Percentiles rank a stretch among this genome's conserved stretches.
Evolutionary conservation across 2,888 invertebrate species (phyloP).

Genomic region (Synanthedon andrenaeformis): DNA sequence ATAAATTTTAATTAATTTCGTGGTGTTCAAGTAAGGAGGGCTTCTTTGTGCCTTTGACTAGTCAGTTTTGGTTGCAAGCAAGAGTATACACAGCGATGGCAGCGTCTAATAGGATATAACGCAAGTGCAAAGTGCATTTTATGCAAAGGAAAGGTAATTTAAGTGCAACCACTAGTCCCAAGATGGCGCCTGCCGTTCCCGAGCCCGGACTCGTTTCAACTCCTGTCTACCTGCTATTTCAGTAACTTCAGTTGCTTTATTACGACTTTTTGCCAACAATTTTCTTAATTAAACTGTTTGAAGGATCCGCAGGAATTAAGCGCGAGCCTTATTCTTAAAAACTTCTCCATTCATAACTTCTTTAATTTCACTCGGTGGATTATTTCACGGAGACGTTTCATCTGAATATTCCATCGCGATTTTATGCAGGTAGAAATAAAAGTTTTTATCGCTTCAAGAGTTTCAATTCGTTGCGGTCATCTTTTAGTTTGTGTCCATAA

Average conservation of each 20-base stretch:
- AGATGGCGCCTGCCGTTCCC: not conserved
- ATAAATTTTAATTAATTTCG: too few relatives aligned
- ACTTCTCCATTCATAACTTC: slow-evolving; percentile 42
- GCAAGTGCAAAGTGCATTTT: not conserved
- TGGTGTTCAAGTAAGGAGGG: too few relatives aligned
- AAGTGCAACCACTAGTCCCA: not conserved
- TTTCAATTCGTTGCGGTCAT: slow-evolving; percentile 13
- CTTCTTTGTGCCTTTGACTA: not conserved
- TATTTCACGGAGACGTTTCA: slow-evolving; percentile 8
- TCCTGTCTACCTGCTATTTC: not conserved
- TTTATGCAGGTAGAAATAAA: slow-evolving; percentile 37
- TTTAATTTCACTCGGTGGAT: slow-evolving; percentile 40
- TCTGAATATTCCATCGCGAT: slow-evolving; percentile 28
- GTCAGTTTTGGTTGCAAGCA: not conserved
- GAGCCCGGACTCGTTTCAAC: not conserved
- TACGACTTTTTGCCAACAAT: not conserved
- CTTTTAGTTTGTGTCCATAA: slow-evolving; percentile 14
- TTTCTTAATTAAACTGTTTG: slow-evolving; percentile 29
- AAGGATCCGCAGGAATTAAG: slow-evolving; percentile 22
- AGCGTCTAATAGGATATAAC: not conserved
- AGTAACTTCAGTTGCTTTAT: not conserved
- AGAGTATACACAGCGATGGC: not conserved
- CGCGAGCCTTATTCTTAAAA: slow-evolving; percentile 16
- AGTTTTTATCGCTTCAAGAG: slow-evolving; percentile 28
- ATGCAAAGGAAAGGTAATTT: not conserved